phyloP scores from a whole-genome alignment of 2,888 invertebrate species.

The Hyppa rectilinea region DNA sequence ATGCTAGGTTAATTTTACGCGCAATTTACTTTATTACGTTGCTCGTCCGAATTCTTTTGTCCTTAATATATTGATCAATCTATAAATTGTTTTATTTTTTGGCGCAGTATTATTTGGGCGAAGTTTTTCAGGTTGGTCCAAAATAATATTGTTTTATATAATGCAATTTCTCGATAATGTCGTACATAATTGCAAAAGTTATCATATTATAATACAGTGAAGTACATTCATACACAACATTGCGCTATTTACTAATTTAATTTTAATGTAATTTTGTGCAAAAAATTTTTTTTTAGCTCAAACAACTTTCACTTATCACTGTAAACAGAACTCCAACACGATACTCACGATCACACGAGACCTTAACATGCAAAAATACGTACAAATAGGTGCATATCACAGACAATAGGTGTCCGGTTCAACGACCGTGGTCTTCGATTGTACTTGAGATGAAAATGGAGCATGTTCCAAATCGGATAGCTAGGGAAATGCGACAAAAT shows the following conservation, averaged over 20 bases:
- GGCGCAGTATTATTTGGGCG: background rate
- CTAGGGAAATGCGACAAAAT: conserved; percentile 20
- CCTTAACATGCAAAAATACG: conserved; percentile 27
- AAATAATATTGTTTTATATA: too few relatives aligned
- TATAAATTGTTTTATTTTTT: conserved; percentile 42
- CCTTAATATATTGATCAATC: conserved; percentile 70
- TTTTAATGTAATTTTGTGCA: too few relatives aligned
- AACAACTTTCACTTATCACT: background rate
- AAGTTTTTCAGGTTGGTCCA: too few relatives aligned
- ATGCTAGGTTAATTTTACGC: conserved; percentile 74
- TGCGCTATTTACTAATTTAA: too few relatives aligned
- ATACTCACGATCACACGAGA: background rate
- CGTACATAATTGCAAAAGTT: too few relatives aligned
- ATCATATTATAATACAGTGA: too few relatives aligned
- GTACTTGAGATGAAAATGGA: conserved; percentile 60
- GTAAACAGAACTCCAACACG: background rate
- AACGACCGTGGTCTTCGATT: conserved; percentile 64
- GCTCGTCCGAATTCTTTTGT: conserved; percentile 65
- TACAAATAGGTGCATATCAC: conserved; percentile 34
- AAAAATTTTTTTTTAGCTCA: too few relatives aligned
- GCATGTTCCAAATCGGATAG: conserved; percentile 10
- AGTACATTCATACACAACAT: too few relatives aligned
- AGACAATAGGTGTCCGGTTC: conserved; percentile 66
- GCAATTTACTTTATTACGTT: conserved; percentile 74
- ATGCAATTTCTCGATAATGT: too few relatives aligned